Evolutionary conservation across 2,888 invertebrate species (phyloP).

Genomic region (Cephus spinipes): DNA sequence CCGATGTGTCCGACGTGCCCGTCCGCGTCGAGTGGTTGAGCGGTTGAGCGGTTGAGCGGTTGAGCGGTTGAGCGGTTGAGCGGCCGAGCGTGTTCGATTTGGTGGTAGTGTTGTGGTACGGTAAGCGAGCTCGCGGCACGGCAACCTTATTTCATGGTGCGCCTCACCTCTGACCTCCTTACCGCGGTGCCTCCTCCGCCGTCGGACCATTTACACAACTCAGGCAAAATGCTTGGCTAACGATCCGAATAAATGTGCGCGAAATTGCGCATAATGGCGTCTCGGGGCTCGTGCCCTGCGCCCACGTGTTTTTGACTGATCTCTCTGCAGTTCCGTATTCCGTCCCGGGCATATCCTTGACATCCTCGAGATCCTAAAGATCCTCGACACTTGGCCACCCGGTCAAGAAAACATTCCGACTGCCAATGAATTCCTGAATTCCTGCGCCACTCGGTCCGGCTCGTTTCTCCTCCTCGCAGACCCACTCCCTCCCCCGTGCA

Average conservation of each 20-base stretch:
- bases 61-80: too few relatives aligned
- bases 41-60: too few relatives aligned
- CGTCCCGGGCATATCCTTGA: too few relatives aligned
- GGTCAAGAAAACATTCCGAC: too few relatives aligned
- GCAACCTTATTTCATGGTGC: constrained; percentile 16
- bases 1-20: too few relatives aligned
- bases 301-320: constrained; percentile 39
- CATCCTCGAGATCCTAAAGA: too few relatives aligned
- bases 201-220: constrained; percentile 43
- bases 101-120: not conserved
- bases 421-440: too few relatives aligned
- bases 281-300: constrained; percentile 36
- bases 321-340: too few relatives aligned
- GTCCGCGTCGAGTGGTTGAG: too few relatives aligned
- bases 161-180: constrained; percentile 16
- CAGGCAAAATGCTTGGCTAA: constrained; percentile 48
- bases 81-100: too few relatives aligned
- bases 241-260: constrained; percentile 53
- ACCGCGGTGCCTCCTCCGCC: constrained; percentile 20
- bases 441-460: too few relatives aligned
- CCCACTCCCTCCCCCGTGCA: not conserved
- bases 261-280: constrained; percentile 55
- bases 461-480: not conserved
- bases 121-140: constrained; percentile 7
- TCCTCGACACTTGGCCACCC: too few relatives aligned